Evolutionary conservation across 2,113 vertebrate species (phyloP).

Genomic region (Entomyzon cyanotis): DNA sequence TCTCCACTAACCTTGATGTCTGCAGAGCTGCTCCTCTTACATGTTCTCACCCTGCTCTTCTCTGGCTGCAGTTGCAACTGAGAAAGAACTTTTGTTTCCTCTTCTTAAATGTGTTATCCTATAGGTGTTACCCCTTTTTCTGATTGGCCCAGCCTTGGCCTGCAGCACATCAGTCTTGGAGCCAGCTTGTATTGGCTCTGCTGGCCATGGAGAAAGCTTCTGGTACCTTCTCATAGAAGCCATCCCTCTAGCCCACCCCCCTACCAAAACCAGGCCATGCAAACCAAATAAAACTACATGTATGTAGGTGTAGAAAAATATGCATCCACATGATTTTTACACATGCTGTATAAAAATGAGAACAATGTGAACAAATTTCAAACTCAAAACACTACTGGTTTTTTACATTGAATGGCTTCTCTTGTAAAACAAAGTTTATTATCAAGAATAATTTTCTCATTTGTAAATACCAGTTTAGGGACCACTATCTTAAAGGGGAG

Average conservation of each 20-base stretch:
- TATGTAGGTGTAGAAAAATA: background rate
- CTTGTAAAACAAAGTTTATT: background rate
- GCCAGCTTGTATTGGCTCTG: background rate
- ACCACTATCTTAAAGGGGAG: background rate
- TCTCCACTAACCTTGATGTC: background rate
- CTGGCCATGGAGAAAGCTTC: background rate
- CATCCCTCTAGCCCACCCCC: background rate
- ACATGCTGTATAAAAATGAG: background rate
- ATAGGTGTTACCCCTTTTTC: background rate
- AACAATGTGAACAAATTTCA: background rate
- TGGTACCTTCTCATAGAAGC: background rate
- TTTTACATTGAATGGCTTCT: background rate
- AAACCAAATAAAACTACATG: background rate
- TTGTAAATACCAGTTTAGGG: background rate
- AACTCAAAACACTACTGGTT: background rate
- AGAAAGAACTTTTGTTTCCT: background rate
- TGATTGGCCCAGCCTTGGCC: background rate
- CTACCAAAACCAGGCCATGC: background rate
- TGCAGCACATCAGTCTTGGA: accelerated
- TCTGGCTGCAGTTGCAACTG: background rate
- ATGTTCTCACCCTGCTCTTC: background rate
- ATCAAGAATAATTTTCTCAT: background rate
- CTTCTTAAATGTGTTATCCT: background rate
- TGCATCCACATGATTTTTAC: background rate
- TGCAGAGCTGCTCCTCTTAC: background rate